Percentiles rank a stretch among this genome's conserved stretches.
phyloP scores from a whole-genome alignment of 2,888 invertebrate genomes.

The Caenorhabditis japonica region DNA sequence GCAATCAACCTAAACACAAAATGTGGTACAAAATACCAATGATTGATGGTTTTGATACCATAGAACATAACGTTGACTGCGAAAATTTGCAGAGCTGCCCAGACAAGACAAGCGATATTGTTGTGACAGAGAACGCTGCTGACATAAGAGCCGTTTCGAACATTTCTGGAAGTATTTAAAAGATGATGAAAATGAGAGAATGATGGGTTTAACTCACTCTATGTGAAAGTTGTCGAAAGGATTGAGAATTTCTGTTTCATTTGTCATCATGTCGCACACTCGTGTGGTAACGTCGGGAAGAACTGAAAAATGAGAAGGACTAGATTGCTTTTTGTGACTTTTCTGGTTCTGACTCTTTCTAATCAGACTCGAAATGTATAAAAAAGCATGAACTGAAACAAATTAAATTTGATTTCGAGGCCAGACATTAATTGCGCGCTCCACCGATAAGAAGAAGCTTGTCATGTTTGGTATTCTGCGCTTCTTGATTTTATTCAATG shows the following conservation, averaged over 20 bases:
- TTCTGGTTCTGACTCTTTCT: no score
- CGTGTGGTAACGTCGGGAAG: constrained; percentile 67
- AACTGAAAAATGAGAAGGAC: constrained; percentile 36
- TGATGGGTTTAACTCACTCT: constrained; percentile 5
- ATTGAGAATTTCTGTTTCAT: neutral
- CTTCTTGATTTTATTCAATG: no score
- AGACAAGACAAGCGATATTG: constrained; percentile 52
- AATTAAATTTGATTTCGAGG: no score
- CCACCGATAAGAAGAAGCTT: no score
- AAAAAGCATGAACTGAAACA: no score
- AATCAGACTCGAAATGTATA: no score
- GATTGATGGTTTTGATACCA: constrained; percentile 66
- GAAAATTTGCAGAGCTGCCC: constrained; percentile 63
- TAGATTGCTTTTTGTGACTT: neutral
- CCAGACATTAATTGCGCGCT: no score
- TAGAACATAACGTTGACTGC: constrained; percentile 70
- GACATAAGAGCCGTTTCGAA: constrained; percentile 25
- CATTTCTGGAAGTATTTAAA: constrained; percentile 18
- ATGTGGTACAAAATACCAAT: constrained; percentile 69
- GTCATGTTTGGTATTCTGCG: no score
- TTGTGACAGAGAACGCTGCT: constrained; percentile 27
- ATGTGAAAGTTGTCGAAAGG: constrained; percentile 8
- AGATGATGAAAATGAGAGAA: no score
- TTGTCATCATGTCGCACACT: constrained; percentile 45
- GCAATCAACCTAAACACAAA: constrained; percentile 65